phyloP scores from a whole-genome alignment of 2,797 vertebrate species.

The Enteromius unitaeniatus region DNA sequence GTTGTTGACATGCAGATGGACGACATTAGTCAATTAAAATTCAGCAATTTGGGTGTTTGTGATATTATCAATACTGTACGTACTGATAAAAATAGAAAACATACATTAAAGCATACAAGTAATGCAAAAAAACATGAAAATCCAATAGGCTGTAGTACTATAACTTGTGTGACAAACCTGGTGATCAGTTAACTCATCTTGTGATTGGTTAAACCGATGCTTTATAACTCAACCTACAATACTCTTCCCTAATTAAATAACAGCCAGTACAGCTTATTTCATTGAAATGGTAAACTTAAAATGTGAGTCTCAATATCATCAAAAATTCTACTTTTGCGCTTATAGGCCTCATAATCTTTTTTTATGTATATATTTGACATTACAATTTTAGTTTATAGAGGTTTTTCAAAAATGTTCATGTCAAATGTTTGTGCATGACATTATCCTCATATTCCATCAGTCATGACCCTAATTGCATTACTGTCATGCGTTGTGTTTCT shows the following conservation, averaged over 20 bases:
- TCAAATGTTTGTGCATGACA: not conserved
- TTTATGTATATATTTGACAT: no score
- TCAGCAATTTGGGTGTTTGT: not conserved
- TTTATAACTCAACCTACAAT: not conserved
- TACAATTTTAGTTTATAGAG: no score
- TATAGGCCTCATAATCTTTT: not conserved
- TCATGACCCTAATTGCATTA: constrained; percentile 72
- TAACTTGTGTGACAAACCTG: not conserved
- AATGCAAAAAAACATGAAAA: not conserved
- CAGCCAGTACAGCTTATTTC: not conserved
- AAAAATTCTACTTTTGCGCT: not conserved
- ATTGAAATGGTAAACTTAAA: not conserved
- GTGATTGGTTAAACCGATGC: not conserved
- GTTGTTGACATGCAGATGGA: not conserved
- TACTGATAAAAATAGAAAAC: not conserved
- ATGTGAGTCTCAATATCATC: not conserved
- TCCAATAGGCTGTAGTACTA: not conserved
- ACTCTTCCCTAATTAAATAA: not conserved
- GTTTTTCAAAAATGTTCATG: not conserved
- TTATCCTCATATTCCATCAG: constrained; percentile 63
- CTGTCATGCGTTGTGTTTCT: constrained; percentile 75
- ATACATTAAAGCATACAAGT: not conserved
- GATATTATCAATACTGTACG: not conserved
- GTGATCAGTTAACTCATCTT: not conserved
- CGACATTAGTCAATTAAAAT: not conserved